These are phyloP conservation scores for Oryzias sinensis DNA, from an alignment of 2,797 vertebrate genomes.

Conservation along the genomic window DNA sequence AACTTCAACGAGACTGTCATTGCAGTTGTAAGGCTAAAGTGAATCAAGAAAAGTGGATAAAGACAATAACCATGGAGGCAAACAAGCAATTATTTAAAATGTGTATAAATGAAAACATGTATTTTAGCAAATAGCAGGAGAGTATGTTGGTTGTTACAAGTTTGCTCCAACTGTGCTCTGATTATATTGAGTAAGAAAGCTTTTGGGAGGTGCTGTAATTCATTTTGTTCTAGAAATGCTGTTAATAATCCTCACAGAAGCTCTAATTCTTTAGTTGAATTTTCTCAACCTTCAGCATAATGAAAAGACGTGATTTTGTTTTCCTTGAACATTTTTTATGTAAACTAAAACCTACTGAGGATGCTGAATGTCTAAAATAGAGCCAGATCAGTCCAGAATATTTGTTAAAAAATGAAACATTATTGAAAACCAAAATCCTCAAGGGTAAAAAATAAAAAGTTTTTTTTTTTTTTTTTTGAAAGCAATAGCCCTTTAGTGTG, in stretches of 20 bases:
- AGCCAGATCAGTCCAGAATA: no score
- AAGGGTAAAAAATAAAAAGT: no score
- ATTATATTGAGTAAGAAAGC: slow-evolving; percentile 47
- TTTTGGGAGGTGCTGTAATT: slow-evolving; percentile 41
- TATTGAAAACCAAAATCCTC: no score
- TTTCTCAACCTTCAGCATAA: slow-evolving; percentile 2
- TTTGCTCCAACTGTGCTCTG: slow-evolving; percentile 22
- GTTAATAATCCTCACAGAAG: slow-evolving; percentile 34
- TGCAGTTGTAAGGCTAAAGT: slow-evolving; percentile 1
- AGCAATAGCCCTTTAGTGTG: no score
- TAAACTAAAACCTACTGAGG: no score
- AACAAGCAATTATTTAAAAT: not conserved
- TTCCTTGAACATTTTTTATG: no score
- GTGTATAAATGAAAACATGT: not conserved
- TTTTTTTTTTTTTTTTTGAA: no score
- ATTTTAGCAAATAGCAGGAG: not conserved
- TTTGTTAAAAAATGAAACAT: no score
- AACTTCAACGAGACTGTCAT: not conserved
- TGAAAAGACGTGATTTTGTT: no score
- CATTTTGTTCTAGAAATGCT: slow-evolving; percentile 38
- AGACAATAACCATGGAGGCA: not conserved
- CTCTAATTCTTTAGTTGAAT: slow-evolving; percentile 14
- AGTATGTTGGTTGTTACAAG: slow-evolving; percentile 3
- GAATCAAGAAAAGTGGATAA: slow-evolving; percentile 11
- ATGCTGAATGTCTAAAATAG: no score